A percentile compares a stretch with the other conserved stretches of the same genome.
These are phyloP conservation scores for Hartigia nigra DNA, from an alignment of 2,888 invertebrate species.

Conservation along the genomic window DNA sequence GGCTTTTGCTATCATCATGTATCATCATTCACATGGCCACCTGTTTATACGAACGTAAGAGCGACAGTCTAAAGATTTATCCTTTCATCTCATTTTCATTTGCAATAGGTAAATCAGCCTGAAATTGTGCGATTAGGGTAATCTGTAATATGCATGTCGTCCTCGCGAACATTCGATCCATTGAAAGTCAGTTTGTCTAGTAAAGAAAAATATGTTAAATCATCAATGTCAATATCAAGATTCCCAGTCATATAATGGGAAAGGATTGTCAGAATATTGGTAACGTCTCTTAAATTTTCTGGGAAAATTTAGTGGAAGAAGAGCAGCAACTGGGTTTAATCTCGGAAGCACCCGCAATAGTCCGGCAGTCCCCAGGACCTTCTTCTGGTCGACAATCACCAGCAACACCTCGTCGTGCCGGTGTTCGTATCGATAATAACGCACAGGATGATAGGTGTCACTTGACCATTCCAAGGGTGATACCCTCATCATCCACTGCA, in stretches of 20 bases:
- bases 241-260: background rate
- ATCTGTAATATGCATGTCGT: background rate
- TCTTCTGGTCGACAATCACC: conserved; percentile 35
- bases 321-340: conserved; percentile 63
- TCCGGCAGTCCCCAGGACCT: conserved; percentile 41
- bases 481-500: conserved; percentile 79
- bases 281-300: background rate
- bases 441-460: conserved; percentile 72
- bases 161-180: background rate
- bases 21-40: background rate
- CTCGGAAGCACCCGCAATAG: conserved; percentile 58
- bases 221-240: background rate
- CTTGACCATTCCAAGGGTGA: conserved; percentile 79
- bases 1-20: background rate
- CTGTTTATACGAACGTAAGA: background rate
- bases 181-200: background rate
- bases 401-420: conserved; percentile 60
- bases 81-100: background rate
- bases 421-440: conserved; percentile 64
- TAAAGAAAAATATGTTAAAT: too few species aligned
- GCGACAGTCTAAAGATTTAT: background rate
- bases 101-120: background rate
- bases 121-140: background rate
- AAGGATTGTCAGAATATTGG: background rate
- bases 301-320: conserved; percentile 65